These are phyloP conservation scores for Osmerus eperlanus DNA, from an alignment of 2,113 vertebrate species.

Conservation along the genomic window DNA sequence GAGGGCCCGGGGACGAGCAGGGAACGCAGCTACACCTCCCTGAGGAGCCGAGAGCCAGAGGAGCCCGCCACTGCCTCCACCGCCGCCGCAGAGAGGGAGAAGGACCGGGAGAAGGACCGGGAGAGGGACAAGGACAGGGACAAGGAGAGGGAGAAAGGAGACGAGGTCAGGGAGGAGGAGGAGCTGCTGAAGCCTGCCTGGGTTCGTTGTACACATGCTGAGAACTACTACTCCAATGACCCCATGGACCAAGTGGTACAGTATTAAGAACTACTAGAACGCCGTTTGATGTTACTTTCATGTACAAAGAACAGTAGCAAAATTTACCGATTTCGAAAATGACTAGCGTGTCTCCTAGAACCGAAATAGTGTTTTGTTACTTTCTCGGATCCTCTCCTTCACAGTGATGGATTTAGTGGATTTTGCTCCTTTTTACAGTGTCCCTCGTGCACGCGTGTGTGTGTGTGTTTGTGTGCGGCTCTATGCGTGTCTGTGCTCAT, in stretches of 20 bases:
- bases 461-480: background rate
- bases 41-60: constrained; percentile 45
- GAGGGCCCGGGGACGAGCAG: constrained; percentile 44
- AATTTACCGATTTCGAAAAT: background rate
- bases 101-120: constrained; percentile 70
- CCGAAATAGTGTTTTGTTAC: too few species aligned
- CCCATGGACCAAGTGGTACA: constrained; percentile 99
- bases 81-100: constrained; percentile 74
- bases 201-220: constrained; percentile 95
- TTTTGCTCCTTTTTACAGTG: too few species aligned
- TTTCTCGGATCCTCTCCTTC: too few species aligned
- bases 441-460: background rate
- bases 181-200: constrained; percentile 91
- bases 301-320: background rate
- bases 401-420: too few species aligned
- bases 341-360: too few species aligned
- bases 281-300: background rate
- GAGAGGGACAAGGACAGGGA: constrained; percentile 75
- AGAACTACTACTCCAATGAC: constrained; percentile 94
- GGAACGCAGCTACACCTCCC: constrained; percentile 53
- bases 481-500: background rate
- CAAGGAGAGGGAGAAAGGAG: constrained; percentile 68
- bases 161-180: constrained; percentile 81
- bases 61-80: constrained; percentile 25
- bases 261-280: constrained; percentile 25